Evolutionary conservation across 2,888 invertebrate genomes (phyloP).

Genomic region (Rotaria sp.): DNA sequence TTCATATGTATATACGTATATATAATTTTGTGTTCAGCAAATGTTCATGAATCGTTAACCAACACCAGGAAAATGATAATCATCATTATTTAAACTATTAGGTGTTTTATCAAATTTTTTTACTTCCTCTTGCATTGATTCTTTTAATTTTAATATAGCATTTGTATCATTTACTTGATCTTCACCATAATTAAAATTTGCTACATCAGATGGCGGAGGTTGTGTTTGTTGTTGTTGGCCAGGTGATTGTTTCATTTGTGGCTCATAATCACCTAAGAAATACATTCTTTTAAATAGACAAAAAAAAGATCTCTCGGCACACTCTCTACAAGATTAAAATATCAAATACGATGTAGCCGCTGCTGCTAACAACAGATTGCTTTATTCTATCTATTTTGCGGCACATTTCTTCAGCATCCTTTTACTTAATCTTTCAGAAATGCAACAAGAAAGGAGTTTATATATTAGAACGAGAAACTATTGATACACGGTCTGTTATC

Average conservation of each 20-base stretch:
- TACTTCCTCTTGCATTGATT: slow-evolving; percentile 28
- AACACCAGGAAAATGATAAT: slow-evolving; percentile 6
- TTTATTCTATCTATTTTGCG: too few relatives aligned
- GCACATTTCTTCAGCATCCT: too few relatives aligned
- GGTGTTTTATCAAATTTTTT: slow-evolving; percentile 24
- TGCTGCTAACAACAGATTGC: too few relatives aligned
- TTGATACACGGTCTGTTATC: too few relatives aligned
- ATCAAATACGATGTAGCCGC: too few relatives aligned
- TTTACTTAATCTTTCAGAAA: too few relatives aligned
- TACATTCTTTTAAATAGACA: neutral
- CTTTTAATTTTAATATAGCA: slow-evolving; percentile 18
- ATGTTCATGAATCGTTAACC: neutral
- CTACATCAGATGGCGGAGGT: neutral
- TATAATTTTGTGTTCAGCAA: neutral
- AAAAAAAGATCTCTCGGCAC: too few relatives aligned
- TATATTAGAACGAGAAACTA: too few relatives aligned
- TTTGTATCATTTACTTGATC: neutral
- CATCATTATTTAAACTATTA: neutral
- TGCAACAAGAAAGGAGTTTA: too few relatives aligned
- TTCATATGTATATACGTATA: neutral
- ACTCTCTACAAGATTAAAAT: too few relatives aligned
- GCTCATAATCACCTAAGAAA: slow-evolving; percentile 16
- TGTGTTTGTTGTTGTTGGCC: neutral
- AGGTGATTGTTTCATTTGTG: slow-evolving; percentile 15
- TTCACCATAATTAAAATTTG: neutral